Percentiles rank a stretch among this genome's conserved stretches.
These are phyloP conservation scores for Neoascia interrupta DNA, from an alignment of 2,888 invertebrate species.

Conservation along the genomic window DNA sequence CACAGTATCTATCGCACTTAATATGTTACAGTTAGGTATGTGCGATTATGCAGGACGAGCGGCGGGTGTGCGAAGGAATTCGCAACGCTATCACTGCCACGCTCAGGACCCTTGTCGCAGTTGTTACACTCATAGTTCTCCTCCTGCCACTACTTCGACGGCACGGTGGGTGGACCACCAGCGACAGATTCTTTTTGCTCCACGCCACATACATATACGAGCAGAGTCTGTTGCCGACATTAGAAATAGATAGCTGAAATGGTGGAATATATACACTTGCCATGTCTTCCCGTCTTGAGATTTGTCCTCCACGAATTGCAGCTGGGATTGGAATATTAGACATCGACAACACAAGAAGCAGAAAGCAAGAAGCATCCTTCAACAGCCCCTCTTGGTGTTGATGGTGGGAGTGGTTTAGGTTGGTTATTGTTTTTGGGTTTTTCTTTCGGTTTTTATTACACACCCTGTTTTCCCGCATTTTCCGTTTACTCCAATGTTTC, in stretches of 20 bases:
- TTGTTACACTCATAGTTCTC: slow-evolving; percentile 60
- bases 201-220: slow-evolving; percentile 22
- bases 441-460: slow-evolving; percentile 39
- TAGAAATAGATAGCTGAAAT: slow-evolving; percentile 63
- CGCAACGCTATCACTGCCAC: slow-evolving; percentile 69
- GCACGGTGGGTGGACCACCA: slow-evolving; percentile 54
- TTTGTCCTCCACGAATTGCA: slow-evolving; percentile 67
- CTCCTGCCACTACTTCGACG: background rate
- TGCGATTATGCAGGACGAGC: slow-evolving; percentile 56
- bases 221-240: slow-evolving; percentile 64
- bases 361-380: slow-evolving; percentile 38
- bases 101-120: slow-evolving; percentile 66
- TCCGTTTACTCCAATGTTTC: background rate
- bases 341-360: slow-evolving; percentile 62
- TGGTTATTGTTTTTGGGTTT: slow-evolving; percentile 66
- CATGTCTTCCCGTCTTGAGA: slow-evolving; percentile 54
- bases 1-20: slow-evolving; percentile 15
- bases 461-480: slow-evolving; percentile 46
- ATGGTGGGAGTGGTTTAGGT: slow-evolving; percentile 66
- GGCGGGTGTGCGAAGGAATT: slow-evolving; percentile 54
- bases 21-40: slow-evolving; percentile 35
- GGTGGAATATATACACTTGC: slow-evolving; percentile 55
- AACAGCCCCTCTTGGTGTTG: slow-evolving; percentile 8
- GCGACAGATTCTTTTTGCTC: slow-evolving; percentile 47
- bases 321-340: slow-evolving; percentile 41